Evolutionary conservation across 2,888 invertebrate species (phyloP), one percentile per base, ranked within the genome.

Genomic region (Melinaea marsaeus): DNA sequence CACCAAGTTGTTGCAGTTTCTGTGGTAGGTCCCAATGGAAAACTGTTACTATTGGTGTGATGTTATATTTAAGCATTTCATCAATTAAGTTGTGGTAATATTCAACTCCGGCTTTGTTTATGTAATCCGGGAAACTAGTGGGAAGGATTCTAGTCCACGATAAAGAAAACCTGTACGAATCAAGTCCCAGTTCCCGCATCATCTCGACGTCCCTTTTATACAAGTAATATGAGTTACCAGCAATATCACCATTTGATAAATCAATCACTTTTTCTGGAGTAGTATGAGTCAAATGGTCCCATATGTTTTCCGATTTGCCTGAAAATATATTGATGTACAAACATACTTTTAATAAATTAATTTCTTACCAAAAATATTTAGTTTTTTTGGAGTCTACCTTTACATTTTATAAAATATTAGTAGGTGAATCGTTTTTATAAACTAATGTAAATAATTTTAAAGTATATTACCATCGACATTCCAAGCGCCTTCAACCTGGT

Each of bases 11-110:
- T 57, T 76, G 75, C 0, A 79, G 63, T 2, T 57, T 79, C 62
- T 92, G 87, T 4, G 93, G 93, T 64, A 93, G 71, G 33, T 93
- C 93, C 92, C 92, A 93, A 65, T 93, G 93, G 72, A 92, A 92
- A 7, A 94, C 79, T 0, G 93, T 93, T 0, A 92, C 85, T 71
- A 92, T 77, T 0, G 95, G 94, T 37, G 92, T 85, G 60, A 95
- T 93, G 7, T 90, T 91, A 47, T 91, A 89, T 22, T 75, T 84
- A 32, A 93, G 71, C 11, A 95, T 84, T 57, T 91, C 93, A 74
- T 95, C 86, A 47, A 96, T 94, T 47, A 96, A 78, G 58, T 93
- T 86, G 71, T 93, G 93, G 80, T 96, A 96, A 80, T 95, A 95
- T 13, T 89, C 80, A 7, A 94, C 85, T 11, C 95, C 96, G 2